These are phyloP conservation scores for Cebus imitator DNA, from an alignment of 2,113 vertebrate genomes.

Conservation along the genomic window DNA sequence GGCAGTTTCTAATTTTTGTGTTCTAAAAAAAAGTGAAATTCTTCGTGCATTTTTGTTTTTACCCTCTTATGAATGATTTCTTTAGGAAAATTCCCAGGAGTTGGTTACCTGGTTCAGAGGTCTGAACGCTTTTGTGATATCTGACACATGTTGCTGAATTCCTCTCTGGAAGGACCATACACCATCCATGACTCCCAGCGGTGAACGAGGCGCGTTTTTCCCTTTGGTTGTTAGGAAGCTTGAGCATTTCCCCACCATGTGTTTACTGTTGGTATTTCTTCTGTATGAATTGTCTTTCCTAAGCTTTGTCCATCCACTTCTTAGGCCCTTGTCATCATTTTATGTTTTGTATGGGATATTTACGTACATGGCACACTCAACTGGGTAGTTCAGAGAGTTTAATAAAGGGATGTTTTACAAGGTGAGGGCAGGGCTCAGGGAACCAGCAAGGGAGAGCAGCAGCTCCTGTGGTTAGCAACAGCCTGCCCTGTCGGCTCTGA, in stretches of 20 bases:
- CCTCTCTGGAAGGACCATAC: not conserved
- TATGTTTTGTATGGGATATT: not conserved
- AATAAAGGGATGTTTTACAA: not conserved
- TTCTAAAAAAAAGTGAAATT: not conserved
- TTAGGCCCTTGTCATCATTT: not conserved
- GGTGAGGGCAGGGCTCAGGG: not conserved
- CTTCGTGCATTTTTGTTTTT: slow-evolving; percentile 8
- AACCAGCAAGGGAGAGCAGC: not conserved
- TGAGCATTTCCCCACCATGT: not conserved
- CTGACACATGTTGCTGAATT: not conserved
- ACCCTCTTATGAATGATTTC: not conserved
- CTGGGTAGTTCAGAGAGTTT: not conserved
- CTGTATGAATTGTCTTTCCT: not conserved
- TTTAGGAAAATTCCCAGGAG: not conserved
- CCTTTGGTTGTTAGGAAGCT: not conserved
- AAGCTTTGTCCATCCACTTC: not conserved
- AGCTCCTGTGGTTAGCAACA: not conserved
- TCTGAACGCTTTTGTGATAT: not conserved
- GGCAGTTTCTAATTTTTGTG: not conserved
- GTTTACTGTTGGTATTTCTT: not conserved
- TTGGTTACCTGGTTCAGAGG: not conserved
- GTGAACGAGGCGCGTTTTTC: not conserved
- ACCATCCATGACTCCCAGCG: not conserved
- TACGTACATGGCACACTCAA: not conserved
- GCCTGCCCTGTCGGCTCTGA: not conserved